A percentile compares a stretch with the other conserved stretches of the same genome.
phyloP scores from a whole-genome alignment of 2,888 invertebrate genomes.

The Eupithecia subfuscata region DNA sequence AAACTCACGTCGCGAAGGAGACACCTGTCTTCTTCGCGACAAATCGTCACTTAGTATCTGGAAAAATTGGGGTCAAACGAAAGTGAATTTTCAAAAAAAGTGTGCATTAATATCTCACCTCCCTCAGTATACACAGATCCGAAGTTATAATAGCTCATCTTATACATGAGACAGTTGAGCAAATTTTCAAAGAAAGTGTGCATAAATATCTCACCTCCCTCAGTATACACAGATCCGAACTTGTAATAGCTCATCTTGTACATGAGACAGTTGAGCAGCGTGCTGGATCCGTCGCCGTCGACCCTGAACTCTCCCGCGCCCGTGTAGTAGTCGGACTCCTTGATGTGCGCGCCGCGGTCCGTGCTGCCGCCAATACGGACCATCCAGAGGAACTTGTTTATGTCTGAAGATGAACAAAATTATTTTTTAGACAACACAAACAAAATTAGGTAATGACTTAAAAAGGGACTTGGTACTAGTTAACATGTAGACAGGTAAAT shows the following conservation, averaged over 20 bases:
- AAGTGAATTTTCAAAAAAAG: too few relatives aligned
- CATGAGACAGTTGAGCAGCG: constrained; percentile 98
- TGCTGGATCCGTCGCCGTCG: constrained; percentile 96
- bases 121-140: constrained; percentile 98
- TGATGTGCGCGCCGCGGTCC: constrained; percentile 96
- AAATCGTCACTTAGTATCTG: too few relatives aligned
- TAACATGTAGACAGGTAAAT: too few relatives aligned
- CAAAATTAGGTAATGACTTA: too few relatives aligned
- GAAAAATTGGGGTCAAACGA: too few relatives aligned
- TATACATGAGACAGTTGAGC: constrained; percentile 99
- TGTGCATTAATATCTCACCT: constrained; percentile 75
- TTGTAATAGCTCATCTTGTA: constrained; percentile 99
- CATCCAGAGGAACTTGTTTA: constrained; percentile 99
- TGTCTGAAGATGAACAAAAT: constrained; percentile 84
- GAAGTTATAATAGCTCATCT: constrained; percentile 99
- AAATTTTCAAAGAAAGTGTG: too few relatives aligned
- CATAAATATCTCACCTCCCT: constrained; percentile 86
- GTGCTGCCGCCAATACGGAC: constrained; percentile 98
- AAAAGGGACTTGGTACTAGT: too few relatives aligned
- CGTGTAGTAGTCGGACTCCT: constrained; percentile 98
- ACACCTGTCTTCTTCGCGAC: too few relatives aligned
- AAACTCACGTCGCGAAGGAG: too few relatives aligned
- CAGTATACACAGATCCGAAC: constrained; percentile 98
- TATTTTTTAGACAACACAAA: too few relatives aligned
- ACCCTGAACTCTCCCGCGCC: constrained; percentile 97